Percentiles rank a stretch among this genome's conserved stretches.
Evolutionary conservation across 2,888 invertebrate species (phyloP).

Genomic region (Trachelus stipa): DNA sequence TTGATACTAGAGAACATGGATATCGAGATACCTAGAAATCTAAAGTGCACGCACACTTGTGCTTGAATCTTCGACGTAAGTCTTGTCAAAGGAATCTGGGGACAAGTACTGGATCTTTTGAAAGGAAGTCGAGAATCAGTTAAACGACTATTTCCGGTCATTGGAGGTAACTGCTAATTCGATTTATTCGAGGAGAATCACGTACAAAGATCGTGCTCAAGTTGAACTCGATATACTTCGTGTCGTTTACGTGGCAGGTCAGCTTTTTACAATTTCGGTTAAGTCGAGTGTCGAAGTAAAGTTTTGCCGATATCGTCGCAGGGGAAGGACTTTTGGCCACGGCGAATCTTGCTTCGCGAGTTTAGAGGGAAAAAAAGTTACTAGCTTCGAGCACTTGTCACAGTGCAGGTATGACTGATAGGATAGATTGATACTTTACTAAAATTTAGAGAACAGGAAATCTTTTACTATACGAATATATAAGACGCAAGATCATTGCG

Average conservation of each 20-base stretch:
- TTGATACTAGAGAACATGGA: background rate
- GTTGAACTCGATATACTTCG: conserved; percentile 40
- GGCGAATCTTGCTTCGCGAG: background rate
- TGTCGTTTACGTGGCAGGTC: background rate
- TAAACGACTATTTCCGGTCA: conserved; percentile 1
- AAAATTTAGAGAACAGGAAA: background rate
- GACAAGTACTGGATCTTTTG: background rate
- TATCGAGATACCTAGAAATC: too few species aligned
- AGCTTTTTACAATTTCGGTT: background rate
- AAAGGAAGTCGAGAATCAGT: background rate
- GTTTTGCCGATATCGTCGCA: conserved; percentile 68
- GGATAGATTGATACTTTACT: background rate
- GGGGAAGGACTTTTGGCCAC: background rate
- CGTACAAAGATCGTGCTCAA: conserved; percentile 58
- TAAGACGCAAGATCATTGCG: conserved; percentile 16
- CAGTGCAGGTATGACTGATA: background rate
- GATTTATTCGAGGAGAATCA: conserved; percentile 46
- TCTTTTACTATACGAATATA: too few species aligned
- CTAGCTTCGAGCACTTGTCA: background rate
- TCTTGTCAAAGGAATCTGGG: background rate
- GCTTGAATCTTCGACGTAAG: background rate
- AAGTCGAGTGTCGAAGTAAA: conserved; percentile 70
- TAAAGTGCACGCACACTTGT: background rate
- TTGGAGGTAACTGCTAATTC: conserved; percentile 26
- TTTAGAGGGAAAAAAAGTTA: background rate